Evolutionary conservation across 2,888 invertebrate species (phyloP).

Genomic region (Drosophila ezoana): DNA sequence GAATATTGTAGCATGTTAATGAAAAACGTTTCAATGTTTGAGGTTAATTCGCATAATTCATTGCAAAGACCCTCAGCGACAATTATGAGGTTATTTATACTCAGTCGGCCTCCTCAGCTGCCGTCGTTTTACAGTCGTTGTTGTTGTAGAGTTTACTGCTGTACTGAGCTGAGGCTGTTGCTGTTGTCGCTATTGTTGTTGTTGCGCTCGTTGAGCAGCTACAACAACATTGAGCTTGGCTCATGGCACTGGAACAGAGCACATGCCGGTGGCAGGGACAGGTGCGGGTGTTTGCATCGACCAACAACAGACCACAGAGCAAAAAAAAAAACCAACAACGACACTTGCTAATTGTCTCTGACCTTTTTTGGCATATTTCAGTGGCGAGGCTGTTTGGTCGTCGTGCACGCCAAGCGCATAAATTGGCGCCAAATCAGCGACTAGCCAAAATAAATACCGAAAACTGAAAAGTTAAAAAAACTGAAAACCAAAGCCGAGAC

Average conservation of each 20-base stretch:
- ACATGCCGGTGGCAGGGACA: slow-evolving; percentile 29
- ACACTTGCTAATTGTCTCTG: slow-evolving; percentile 78
- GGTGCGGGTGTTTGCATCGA: slow-evolving; percentile 62
- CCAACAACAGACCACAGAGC: slow-evolving; percentile 4
- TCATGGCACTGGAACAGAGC: slow-evolving; percentile 53
- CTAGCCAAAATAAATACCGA: slow-evolving; percentile 45
- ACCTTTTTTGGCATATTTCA: slow-evolving; percentile 75
- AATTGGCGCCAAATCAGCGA: slow-evolving; percentile 47
- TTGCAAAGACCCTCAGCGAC: slow-evolving; percentile 78
- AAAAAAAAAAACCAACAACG: slow-evolving; percentile 50
- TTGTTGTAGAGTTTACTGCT: slow-evolving; percentile 31
- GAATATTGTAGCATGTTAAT: slow-evolving; percentile 60
- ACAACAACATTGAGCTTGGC: slow-evolving; percentile 71
- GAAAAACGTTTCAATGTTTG: slow-evolving; percentile 67
- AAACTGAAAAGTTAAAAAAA: slow-evolving; percentile 20
- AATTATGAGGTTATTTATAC: slow-evolving; percentile 77
- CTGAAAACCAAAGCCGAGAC: slow-evolving; percentile 2
- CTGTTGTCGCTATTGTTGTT: slow-evolving; percentile 18
- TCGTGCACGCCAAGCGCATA: slow-evolving; percentile 59
- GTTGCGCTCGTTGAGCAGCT: slow-evolving; percentile 56
- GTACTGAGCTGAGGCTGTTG: slow-evolving; percentile 29
- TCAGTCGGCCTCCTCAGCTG: slow-evolving; percentile 61
- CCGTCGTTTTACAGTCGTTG: slow-evolving; percentile 32
- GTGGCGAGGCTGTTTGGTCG: slow-evolving; percentile 59
- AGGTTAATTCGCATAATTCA: slow-evolving; percentile 80